Percentiles rank a stretch among this genome's conserved stretches.
These are phyloP conservation scores for Gyps fulvus DNA, from an alignment of 2,113 vertebrate genomes.

Conservation along the genomic window DNA sequence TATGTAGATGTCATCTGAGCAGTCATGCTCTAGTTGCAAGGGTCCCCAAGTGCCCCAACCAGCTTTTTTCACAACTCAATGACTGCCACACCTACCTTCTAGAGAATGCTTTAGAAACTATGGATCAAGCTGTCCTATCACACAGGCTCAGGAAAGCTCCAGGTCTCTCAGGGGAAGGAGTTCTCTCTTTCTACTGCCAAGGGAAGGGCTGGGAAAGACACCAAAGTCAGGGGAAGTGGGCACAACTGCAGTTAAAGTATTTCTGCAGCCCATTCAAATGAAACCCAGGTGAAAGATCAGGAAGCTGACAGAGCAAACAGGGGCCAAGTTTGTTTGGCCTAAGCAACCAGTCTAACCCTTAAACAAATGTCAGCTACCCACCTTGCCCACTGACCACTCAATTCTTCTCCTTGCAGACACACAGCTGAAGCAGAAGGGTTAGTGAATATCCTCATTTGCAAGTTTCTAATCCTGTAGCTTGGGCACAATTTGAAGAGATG, in stretches of 20 bases:
- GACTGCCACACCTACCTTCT: not conserved
- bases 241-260: not conserved
- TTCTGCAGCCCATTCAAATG: not conserved
- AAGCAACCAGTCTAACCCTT: not conserved
- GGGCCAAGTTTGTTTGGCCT: not conserved
- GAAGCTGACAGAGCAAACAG: not conserved
- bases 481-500: not conserved
- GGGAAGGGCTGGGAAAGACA: not conserved
- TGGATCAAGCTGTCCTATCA: not conserved
- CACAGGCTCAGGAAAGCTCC: not conserved
- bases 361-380: not conserved
- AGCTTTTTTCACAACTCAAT: fast-evolving
- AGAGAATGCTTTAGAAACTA: not conserved
- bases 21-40: not conserved
- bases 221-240: not conserved
- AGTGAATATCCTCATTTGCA: not conserved
- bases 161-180: not conserved
- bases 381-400: not conserved
- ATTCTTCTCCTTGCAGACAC: not conserved
- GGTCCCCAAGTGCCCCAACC: fast-evolving
- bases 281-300: not conserved
- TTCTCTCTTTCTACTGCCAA: not conserved
- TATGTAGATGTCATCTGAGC: not conserved
- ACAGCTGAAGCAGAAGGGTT: not conserved
- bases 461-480: not conserved